Conservation (phyloP, 2,797 vertebrate genomes). For the Brachyalestes nurse region DNA sequence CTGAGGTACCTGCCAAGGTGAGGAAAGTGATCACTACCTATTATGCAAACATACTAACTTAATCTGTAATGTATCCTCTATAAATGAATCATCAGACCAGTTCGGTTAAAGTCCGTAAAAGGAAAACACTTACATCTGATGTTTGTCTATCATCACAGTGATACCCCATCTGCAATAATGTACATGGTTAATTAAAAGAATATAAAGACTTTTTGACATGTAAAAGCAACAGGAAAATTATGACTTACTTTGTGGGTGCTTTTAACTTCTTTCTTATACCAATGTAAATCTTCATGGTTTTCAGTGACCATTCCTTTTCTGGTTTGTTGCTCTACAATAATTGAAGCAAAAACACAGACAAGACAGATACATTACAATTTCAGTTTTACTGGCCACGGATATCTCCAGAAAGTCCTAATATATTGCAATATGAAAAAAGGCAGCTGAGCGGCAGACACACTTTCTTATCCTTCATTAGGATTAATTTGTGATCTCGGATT, state of each 20-base stretch:
- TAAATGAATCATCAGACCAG: not conserved
- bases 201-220: not conserved
- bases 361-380: no score
- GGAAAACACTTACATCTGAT: conserved; percentile 90
- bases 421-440: conserved; percentile 1
- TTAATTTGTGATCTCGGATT: conserved; percentile 84
- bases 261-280: conserved; percentile 93
- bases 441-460: conserved; percentile 66
- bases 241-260: conserved; percentile 86
- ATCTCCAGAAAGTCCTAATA: not conserved
- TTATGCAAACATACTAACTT: conserved; percentile 5
- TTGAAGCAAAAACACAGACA: not conserved
- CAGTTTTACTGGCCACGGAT: not conserved
- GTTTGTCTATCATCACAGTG: conserved; percentile 89
- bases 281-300: conserved; percentile 91
- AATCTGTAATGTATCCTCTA: not conserved
- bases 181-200: not conserved
- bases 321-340: conserved; percentile 85
- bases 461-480: conserved; percentile 94
- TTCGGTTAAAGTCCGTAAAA: not conserved
- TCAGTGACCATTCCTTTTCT: conserved; percentile 91
- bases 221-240: not conserved
- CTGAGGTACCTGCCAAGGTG: conserved; percentile 82
- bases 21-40: conserved; percentile 21
- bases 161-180: conserved; percentile 88